phyloP scores from a whole-genome alignment of 92 coral and sea anemone species.

The Epizoanthus scotinus region DNA sequence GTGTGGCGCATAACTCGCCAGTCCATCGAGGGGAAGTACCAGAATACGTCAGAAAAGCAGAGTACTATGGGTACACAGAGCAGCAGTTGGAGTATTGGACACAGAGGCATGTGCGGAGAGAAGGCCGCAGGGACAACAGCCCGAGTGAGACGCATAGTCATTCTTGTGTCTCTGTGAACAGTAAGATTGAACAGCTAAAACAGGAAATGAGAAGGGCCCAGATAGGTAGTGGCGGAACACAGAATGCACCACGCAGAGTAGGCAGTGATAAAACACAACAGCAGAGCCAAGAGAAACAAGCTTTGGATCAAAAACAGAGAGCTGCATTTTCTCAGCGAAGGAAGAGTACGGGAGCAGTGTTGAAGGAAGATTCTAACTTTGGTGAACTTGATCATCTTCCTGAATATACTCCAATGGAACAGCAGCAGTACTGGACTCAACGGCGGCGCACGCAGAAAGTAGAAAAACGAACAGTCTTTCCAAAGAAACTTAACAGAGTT shows the following conservation, averaged over 20 bases:
- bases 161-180: constrained; percentile 8
- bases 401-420: constrained; percentile 34
- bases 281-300: constrained; percentile 31
- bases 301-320: constrained; percentile 32
- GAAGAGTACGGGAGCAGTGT: constrained; percentile 32
- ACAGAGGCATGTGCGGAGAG: constrained; percentile 26
- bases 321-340: constrained; percentile 9
- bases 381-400: constrained; percentile 38
- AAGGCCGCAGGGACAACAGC: constrained; percentile 15
- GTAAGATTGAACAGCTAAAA: constrained; percentile 39
- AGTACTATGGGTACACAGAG: constrained; percentile 35
- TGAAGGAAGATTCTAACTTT: constrained; percentile 17
- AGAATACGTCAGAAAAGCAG: constrained; percentile 29
- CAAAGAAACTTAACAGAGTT: constrained; percentile 16
- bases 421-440: constrained; percentile 42
- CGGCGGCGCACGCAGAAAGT: constrained; percentile 29
- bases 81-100: constrained; percentile 40
- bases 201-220: constrained; percentile 43
- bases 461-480: constrained; percentile 19
- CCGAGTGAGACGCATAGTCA: neutral
- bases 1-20: too few species aligned
- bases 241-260: constrained; percentile 34
- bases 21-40: constrained; percentile 4
- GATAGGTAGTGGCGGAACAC: neutral
- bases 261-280: constrained; percentile 34